Percentiles rank a stretch among this genome's conserved stretches.
These are phyloP conservation scores for Furcula furcula DNA, from an alignment of 2,888 invertebrate genomes.

Conservation along the genomic window DNA sequence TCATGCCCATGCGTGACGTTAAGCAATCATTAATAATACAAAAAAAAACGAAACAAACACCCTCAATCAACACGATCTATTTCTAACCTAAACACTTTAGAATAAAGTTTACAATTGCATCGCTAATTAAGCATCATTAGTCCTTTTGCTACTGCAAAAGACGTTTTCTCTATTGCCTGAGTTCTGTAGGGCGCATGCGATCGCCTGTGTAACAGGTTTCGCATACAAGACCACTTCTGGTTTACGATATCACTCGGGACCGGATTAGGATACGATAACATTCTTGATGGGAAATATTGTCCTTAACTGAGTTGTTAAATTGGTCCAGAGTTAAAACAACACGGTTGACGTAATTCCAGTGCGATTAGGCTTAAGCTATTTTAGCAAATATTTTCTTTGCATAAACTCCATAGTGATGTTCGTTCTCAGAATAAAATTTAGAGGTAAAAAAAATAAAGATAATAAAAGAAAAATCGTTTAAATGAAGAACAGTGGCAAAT, in stretches of 20 bases:
- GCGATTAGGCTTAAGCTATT: conserved; percentile 43
- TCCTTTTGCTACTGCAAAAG: conserved; percentile 38
- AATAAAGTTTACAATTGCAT: conserved; percentile 47
- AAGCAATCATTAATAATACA: conserved; percentile 42
- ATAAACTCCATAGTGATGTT: conserved; percentile 19
- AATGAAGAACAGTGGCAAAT: no score
- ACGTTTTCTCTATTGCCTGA: conserved; percentile 58
- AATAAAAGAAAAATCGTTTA: no score
- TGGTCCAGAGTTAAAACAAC: conserved; percentile 60
- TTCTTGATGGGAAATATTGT: conserved; percentile 68
- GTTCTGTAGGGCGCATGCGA: conserved; percentile 61
- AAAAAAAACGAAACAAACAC: conserved; percentile 52
- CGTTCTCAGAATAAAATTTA: no score
- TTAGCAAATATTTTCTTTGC: conserved; percentile 41
- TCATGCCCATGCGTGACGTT: conserved; percentile 72
- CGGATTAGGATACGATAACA: conserved; percentile 76
- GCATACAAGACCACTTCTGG: conserved; percentile 72
- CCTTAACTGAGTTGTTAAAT: conserved; percentile 69
- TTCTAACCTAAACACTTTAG: conserved; percentile 36
- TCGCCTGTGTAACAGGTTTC: conserved; percentile 69
- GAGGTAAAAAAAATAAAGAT: no score
- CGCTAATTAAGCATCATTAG: conserved; percentile 31
- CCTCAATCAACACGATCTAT: conserved; percentile 30
- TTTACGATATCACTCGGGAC: conserved; percentile 73
- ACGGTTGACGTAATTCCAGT: conserved; percentile 50